Conservation (phyloP, 1,140 invertebrate genomes). For the Drosophila eugracilis region DNA sequence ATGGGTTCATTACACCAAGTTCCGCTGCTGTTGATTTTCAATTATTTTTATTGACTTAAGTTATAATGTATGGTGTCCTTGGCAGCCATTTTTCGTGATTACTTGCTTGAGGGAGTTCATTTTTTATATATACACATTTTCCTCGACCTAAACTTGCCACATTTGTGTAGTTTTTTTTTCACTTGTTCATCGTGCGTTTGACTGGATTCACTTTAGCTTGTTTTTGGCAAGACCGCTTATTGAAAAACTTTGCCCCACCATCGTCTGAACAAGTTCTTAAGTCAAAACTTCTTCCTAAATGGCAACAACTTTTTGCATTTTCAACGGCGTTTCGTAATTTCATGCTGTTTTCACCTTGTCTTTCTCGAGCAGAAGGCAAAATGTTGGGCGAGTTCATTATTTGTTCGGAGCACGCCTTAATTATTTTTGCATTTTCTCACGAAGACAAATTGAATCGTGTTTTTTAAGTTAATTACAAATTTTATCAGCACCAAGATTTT, state of each 20-base stretch:
- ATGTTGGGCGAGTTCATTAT: constrained; percentile 65
- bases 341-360: constrained; percentile 30
- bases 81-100: constrained; percentile 49
- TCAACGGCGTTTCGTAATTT: constrained; percentile 60
- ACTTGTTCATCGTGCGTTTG: constrained; percentile 15
- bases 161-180: constrained; percentile 45
- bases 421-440: constrained; percentile 58
- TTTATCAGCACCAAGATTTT: constrained; percentile 2
- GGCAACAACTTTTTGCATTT: constrained; percentile 63
- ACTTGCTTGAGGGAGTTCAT: constrained; percentile 13
- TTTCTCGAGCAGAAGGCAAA: constrained; percentile 8
- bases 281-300: constrained; percentile 61
- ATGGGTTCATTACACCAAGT: constrained; percentile 56
- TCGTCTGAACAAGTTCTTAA: constrained; percentile 37
- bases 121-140: constrained; percentile 1
- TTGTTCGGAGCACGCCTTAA: constrained; percentile 50
- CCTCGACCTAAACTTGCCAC: constrained; percentile 15
- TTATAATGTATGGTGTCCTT: constrained; percentile 62
- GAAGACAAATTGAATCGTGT: constrained; percentile 50
- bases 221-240: constrained; percentile 68
- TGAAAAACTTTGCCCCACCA: constrained; percentile 68
- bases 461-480: constrained; percentile 27
- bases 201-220: constrained; percentile 32
- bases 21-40: constrained; percentile 70
- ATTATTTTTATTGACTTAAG: constrained; percentile 79